phyloP scores from a whole-genome alignment of 2,888 invertebrate genomes.

The Tolmerus cingulatus region DNA sequence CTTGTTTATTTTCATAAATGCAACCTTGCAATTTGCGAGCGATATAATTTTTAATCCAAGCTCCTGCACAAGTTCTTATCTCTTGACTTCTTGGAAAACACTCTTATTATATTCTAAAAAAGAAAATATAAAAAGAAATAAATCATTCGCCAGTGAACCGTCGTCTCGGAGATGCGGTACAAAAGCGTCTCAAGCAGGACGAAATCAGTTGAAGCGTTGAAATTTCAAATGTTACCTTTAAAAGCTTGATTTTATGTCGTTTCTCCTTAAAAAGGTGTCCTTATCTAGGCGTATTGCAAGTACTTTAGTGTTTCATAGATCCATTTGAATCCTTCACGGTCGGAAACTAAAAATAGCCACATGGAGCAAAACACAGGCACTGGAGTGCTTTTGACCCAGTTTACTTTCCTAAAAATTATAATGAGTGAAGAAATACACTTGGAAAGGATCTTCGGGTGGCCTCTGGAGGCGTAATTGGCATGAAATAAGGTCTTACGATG shows the following conservation, averaged over 20 bases:
- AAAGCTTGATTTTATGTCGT: background rate
- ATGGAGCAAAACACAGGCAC: conserved; percentile 1
- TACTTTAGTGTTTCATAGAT: background rate
- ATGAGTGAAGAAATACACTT: background rate
- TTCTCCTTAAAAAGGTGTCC: background rate
- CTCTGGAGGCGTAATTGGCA: conserved; percentile 6
- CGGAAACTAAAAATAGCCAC: background rate
- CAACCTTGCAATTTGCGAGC: background rate
- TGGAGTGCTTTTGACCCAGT: background rate
- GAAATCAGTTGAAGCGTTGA: background rate
- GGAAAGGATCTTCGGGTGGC: background rate
- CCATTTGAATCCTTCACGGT: background rate
- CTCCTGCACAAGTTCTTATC: background rate
- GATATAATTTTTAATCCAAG: background rate
- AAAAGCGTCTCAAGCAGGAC: background rate
- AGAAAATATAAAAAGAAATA: background rate
- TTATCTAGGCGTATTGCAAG: background rate
- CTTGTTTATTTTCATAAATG: background rate
- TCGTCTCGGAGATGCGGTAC: background rate
- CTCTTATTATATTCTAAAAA: background rate
- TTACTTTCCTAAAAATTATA: background rate
- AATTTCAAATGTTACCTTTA: background rate
- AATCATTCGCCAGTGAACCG: background rate
- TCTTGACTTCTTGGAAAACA: background rate
- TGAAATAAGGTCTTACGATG: conserved; percentile 18